Conservation (phyloP, 2,888 invertebrate genomes). For the Nomada ferruginata region DNA sequence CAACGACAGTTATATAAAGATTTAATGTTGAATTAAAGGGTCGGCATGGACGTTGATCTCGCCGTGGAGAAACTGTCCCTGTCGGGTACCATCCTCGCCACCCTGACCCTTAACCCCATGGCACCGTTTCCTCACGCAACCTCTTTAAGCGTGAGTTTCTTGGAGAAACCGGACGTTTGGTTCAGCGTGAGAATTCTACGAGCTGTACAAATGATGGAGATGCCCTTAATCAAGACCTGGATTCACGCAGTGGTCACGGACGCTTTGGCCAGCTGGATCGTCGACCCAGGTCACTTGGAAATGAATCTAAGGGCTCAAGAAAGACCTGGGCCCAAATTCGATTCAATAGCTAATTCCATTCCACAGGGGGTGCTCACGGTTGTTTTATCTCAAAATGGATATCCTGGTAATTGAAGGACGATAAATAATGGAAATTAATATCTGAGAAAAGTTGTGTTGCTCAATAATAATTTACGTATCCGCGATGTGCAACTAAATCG, state of each 20-base stretch:
- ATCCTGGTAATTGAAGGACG: constrained; percentile 51
- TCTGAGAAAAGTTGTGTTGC: background rate
- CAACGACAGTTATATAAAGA: background rate
- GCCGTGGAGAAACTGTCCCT: constrained; percentile 85
- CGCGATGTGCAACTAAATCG: background rate
- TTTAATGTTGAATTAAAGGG: constrained; percentile 73
- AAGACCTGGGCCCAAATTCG: constrained; percentile 79
- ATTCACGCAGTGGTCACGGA: constrained; percentile 85
- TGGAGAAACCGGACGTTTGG: constrained; percentile 86
- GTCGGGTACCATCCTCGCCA: constrained; percentile 84
- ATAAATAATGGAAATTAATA: background rate
- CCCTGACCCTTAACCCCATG: constrained; percentile 84
- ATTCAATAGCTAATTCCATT: constrained; percentile 74
- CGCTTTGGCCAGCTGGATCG: constrained; percentile 83
- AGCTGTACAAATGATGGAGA: constrained; percentile 85
- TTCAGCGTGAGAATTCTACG: constrained; percentile 85
- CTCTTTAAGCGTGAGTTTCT: constrained; percentile 84
- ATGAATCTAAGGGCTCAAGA: constrained; percentile 79
- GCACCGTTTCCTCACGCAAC: constrained; percentile 86
- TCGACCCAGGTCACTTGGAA: constrained; percentile 84
- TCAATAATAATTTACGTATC: background rate
- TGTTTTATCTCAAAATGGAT: constrained; percentile 79
- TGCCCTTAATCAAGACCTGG: constrained; percentile 86
- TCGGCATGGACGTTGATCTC: constrained; percentile 85
- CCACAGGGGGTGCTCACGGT: constrained; percentile 85